Base-by-base conservation (phyloP, 1,140 invertebrate genomes). In the Drosophila carrolli region DNA sequence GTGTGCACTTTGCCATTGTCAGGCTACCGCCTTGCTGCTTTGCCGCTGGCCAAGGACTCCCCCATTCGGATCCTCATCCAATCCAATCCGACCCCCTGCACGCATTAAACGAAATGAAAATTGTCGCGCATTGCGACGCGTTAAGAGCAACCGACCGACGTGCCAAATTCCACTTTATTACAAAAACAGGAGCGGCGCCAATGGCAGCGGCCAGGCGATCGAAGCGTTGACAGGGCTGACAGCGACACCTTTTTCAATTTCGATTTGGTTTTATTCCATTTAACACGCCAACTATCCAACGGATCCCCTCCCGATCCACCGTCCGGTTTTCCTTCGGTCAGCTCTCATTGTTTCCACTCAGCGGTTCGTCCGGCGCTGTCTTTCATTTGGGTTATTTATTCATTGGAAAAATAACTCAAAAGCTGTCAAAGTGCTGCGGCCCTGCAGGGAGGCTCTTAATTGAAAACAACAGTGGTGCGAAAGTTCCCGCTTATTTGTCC, bases 101-200 rank as follows among this genome's bases (percentile, higher is more conserved):
- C 82, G 83, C 67, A 88, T 89, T 89, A 88, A 88, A 67, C 80
- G 84, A 89, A 88, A 89, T 88, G 84, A 84, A 88, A 89, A 83
- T 83, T 74, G 84, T 70, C 79, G 70, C 62, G 57, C 65, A 78
- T 63, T 75, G 74, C 80, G 75, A 77, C 62, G 79, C 75, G 83
- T 88, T 86, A 82, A 88, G 71, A 88, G 48, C 74, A 70, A 65
- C 67, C 60, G 88, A 78, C 63, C 83, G 79, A 79, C 72, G 83
- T 88, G 84, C 84, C 83, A 88, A 88, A 89, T 88, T 88, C 84
- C 84, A 81, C 68, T 88, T 88, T 88, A 88, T 88, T 89, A 88
- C 80, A 66, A 84, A 78, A 67, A 67, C 54, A 67, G 75, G 67
- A 57, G 60, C 51, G 32, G 29, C 40, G 35, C 32, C 70, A 48